Base-by-base conservation (phyloP, 2,888 invertebrate species). In the Sturmia bella region DNA sequence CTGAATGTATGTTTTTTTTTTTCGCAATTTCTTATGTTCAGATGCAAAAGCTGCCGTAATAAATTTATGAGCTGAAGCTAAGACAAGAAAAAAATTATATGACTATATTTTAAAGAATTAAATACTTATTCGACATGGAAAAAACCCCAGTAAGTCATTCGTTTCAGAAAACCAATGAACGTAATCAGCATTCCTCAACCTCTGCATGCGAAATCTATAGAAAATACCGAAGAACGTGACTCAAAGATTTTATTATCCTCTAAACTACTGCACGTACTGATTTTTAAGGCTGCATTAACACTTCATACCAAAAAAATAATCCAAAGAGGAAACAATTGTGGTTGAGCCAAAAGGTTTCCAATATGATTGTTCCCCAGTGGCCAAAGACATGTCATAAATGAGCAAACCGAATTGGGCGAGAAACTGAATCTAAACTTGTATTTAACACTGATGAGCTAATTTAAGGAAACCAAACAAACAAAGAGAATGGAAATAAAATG, bases 171-270 rank as follows among this genome's bases (percentile, higher is more conserved):
- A 43, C 27, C 59, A 66, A 45, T 24, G 52, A 64, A 43, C 7
- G 45, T 45, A 37, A 54, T 19, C 32, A 73, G 43, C 43, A 21
- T 54, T 32, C 57, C 52, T n/a, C 61, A 52, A 66, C 45, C 59
- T 24, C 13, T 39, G 7, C 52, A 12, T 37, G 54, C n/a, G 39
- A 39, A 59, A 80, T 50, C 56, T 41, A 73, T 21, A 52, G 52
- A 48, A 69, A 86, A 81, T 79, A 70, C 82, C 21, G 84, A 83
- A 83, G 84, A 84, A 89, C 88, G 88, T 88, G 88, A 88, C 89
- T 89, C 86, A 85, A 84, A 85, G 87, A 87, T 88, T 88, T 89
- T 88, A 89, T 89, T 88, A 86, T 86, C 86, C 86, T 85, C 86
- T 86, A 85, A 76, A 87, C 84, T 85, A 75, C 75, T 77, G 76